Evolutionary conservation across 2,797 vertebrate genomes (phyloP).

Genomic region (Rallus crepitans): DNA sequence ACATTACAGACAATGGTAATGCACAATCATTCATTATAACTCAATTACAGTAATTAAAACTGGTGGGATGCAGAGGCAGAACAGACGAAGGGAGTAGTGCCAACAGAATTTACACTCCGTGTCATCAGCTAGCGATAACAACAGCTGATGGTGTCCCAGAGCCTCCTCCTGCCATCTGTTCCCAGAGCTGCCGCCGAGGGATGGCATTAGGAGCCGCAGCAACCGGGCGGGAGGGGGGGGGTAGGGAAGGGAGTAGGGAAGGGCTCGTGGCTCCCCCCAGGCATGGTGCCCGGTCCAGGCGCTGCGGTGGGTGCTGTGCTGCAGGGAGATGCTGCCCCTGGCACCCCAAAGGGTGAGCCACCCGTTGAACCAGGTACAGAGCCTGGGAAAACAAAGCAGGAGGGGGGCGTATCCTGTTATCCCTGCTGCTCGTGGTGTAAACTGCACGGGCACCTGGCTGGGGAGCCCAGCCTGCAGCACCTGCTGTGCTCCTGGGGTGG

Average conservation of each 20-base stretch:
- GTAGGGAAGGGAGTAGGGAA: background rate
- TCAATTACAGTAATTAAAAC: constrained; percentile 84
- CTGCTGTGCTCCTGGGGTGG: background rate
- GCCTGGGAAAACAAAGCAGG: fast-evolving
- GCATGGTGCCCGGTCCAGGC: fast-evolving
- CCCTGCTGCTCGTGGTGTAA: fast-evolving
- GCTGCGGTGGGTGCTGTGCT: background rate
- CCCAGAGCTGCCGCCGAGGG: background rate
- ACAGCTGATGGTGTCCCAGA: constrained; percentile 67
- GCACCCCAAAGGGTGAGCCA: fast-evolving
- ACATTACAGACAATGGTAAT: constrained; percentile 58
- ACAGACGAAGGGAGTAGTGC: constrained; percentile 74
- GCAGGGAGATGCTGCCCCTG: background rate
- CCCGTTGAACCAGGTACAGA: fast-evolving
- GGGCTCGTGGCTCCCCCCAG: background rate
- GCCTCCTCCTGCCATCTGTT: constrained; percentile 80
- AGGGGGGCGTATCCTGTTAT: too few species aligned
- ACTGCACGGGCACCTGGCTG: fast-evolving
- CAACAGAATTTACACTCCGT: constrained; percentile 73
- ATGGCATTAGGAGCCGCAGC: background rate
- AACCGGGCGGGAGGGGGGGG: background rate
- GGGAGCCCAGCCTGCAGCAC: background rate
- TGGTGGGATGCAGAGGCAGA: constrained; percentile 77
- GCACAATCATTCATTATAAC: constrained; percentile 79
- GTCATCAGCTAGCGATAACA: constrained; percentile 77